phyloP scores from a whole-genome alignment of 2,797 vertebrate species.

The Phataginus tetradactyla region DNA sequence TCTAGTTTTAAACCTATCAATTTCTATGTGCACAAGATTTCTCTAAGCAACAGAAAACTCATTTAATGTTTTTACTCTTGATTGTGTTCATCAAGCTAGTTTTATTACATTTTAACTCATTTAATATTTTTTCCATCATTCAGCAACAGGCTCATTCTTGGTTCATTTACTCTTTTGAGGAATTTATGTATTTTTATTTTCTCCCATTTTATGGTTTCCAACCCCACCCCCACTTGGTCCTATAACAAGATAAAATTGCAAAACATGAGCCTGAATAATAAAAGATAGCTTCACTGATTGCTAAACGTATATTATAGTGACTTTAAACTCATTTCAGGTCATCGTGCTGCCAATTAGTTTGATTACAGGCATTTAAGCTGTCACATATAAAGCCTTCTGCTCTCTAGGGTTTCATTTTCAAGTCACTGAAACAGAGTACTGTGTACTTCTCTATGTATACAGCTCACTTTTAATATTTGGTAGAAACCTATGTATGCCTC shows the following conservation, averaged over 20 bases:
- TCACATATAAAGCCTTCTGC: slow-evolving; percentile 75
- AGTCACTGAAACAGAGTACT: slow-evolving; percentile 48
- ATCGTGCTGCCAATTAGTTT: slow-evolving; percentile 82
- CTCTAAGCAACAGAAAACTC: slow-evolving; percentile 14
- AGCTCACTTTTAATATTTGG: slow-evolving; percentile 25
- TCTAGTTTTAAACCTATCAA: not conserved
- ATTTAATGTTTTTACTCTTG: slow-evolving; percentile 53
- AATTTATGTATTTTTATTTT: slow-evolving; percentile 51
- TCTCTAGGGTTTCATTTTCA: slow-evolving; percentile 67
- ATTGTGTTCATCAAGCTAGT: slow-evolving; percentile 10
- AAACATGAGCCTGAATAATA: slow-evolving; percentile 80
- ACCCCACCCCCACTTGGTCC: not conserved
- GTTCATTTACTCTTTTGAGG: slow-evolving; percentile 58
- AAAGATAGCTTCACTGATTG: slow-evolving; percentile 80
- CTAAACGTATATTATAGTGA: slow-evolving; percentile 82
- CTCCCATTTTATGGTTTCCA: slow-evolving; percentile 13
- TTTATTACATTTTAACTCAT: slow-evolving; percentile 5
- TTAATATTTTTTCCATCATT: slow-evolving; percentile 48
- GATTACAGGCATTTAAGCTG: slow-evolving; percentile 85
- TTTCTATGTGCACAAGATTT: slow-evolving; percentile 25
- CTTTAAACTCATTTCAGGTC: slow-evolving; percentile 84
- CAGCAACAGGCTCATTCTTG: slow-evolving; percentile 54
- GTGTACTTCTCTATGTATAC: not conserved
- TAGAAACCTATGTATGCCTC: not conserved
- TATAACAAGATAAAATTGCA: slow-evolving; percentile 74